Evolutionary conservation across 2,888 invertebrate species (phyloP).

Genomic region (Metacarcinus magister): DNA sequence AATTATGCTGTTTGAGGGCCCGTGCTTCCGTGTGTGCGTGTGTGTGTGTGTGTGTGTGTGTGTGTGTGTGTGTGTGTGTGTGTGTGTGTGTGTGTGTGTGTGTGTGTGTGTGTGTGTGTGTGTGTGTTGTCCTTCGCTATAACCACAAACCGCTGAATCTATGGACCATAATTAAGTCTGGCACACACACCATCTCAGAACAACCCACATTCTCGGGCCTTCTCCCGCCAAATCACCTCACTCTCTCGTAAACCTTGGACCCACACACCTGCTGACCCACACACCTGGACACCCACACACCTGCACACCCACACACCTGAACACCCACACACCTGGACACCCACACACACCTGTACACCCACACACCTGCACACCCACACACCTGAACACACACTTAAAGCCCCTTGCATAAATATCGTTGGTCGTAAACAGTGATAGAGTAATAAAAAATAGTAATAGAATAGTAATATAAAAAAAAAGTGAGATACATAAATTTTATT

Average conservation of each 20-base stretch:
- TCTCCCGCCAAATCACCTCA: neutral
- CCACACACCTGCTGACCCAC: slow-evolving; percentile 21
- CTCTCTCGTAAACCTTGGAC: neutral
- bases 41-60: slow-evolving; percentile 27
- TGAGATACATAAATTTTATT: no score
- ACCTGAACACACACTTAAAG: no score
- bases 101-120: neutral
- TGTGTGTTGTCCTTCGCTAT: neutral
- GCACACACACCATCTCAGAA: neutral
- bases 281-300: no score
- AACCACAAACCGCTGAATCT: neutral
- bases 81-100: slow-evolving; percentile 42
- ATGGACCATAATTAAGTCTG: neutral
- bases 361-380: no score
- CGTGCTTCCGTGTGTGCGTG: neutral
- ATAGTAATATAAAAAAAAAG: no score
- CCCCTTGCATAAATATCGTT: no score
- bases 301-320: no score
- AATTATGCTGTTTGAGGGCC: neutral
- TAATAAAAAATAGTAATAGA: no score
- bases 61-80: slow-evolving; percentile 33
- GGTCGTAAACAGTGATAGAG: no score
- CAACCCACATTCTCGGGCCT: neutral
- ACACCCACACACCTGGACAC: no score
- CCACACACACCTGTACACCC: no score